Percentiles rank a stretch among this genome's conserved stretches.
Evolutionary conservation across 2,113 vertebrate genomes (phyloP).

Genomic region (Pygathrix nemaeus): DNA sequence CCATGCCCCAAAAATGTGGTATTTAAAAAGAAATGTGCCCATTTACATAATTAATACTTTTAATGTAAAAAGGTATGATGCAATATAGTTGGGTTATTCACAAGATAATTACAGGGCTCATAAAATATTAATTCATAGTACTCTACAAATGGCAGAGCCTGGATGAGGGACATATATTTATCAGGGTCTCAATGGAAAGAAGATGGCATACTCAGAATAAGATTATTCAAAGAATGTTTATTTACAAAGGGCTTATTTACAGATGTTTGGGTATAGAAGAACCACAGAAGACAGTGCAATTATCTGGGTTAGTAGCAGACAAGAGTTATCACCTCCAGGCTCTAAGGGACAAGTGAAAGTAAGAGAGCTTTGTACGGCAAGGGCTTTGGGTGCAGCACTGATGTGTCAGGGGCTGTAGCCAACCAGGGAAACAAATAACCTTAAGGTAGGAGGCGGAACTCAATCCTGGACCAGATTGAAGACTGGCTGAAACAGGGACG

Average conservation of each 20-base stretch:
- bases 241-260: not conserved
- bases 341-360: not conserved
- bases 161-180: not conserved
- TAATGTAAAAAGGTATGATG: slow-evolving; percentile 14
- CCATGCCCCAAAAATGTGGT: not conserved
- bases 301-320: not conserved
- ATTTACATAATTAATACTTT: slow-evolving; percentile 45
- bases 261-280: not conserved
- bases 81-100: not conserved
- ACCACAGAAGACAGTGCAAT: not conserved
- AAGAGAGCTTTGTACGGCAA: not conserved
- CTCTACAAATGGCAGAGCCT: not conserved
- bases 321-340: not conserved
- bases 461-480: too few species aligned
- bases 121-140: slow-evolving; percentile 40
- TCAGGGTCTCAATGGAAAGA: not conserved
- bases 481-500: too few species aligned
- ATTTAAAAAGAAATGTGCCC: slow-evolving; percentile 34
- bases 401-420: not conserved
- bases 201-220: not conserved
- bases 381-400: not conserved
- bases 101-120: slow-evolving; percentile 15
- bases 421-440: not conserved
- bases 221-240: not conserved
- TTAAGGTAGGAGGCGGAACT: too few species aligned